Conservation (phyloP, 2,888 invertebrate species). For the Bedellia somnulentella region DNA sequence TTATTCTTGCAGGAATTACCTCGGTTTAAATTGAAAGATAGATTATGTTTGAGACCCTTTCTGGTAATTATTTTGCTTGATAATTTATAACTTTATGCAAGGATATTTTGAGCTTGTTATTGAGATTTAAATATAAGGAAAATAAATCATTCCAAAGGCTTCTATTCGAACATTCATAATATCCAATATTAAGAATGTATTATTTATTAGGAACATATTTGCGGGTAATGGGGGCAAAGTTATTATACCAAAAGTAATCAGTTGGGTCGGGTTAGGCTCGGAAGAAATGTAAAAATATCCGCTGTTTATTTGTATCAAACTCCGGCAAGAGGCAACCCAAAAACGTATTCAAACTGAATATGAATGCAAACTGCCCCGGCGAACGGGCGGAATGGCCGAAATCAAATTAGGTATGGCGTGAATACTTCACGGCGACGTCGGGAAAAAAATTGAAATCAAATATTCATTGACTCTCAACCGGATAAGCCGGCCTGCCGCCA, state of each 20-base stretch:
- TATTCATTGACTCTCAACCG: slow-evolving; percentile 61
- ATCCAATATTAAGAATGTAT: slow-evolving; percentile 8
- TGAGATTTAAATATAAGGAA: no score
- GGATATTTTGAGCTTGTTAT: no score
- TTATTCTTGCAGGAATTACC: no score
- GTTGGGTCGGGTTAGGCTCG: slow-evolving; percentile 51
- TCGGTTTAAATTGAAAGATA: not conserved
- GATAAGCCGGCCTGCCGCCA: slow-evolving; percentile 58
- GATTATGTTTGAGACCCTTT: slow-evolving; percentile 4
- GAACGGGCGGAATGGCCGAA: slow-evolving; percentile 57
- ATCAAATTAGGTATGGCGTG: slow-evolving; percentile 62
- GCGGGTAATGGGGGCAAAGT: no score
- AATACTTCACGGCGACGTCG: slow-evolving; percentile 59
- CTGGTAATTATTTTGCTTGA: slow-evolving; percentile 4
- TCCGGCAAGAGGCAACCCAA: slow-evolving; percentile 51
- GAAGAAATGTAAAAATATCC: slow-evolving; percentile 58
- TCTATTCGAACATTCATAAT: no score
- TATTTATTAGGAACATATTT: slow-evolving; percentile 5
- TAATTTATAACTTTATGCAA: no score
- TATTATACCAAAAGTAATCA: slow-evolving; percentile 55
- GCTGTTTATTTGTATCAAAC: slow-evolving; percentile 60
- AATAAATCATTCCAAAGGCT: no score
- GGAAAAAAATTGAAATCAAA: slow-evolving; percentile 61
- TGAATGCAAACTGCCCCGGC: slow-evolving; percentile 58
- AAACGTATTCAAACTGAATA: slow-evolving; percentile 58